Percentiles rank a stretch among this genome's conserved stretches.
Conservation (phyloP, 2,113 vertebrate species). For the Myrmecophaga tridactyla region DNA sequence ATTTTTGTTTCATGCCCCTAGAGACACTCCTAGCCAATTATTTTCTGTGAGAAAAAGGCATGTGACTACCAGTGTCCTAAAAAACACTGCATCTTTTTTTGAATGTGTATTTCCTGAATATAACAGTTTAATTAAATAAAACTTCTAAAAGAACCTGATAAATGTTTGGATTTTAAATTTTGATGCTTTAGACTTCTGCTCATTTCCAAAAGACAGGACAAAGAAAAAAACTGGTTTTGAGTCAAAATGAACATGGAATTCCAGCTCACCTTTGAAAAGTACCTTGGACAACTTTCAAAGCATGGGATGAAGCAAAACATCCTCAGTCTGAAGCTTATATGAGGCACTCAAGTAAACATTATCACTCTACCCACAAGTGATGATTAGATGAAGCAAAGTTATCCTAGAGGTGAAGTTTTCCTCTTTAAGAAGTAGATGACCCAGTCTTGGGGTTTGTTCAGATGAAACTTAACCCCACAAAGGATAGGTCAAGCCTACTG, state of each 20-base stretch:
- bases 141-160: neutral
- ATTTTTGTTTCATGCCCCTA: neutral
- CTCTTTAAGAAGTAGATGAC: too few species aligned
- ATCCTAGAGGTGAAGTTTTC: neutral
- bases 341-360: neutral
- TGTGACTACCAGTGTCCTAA: neutral
- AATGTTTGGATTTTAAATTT: conserved; percentile 2
- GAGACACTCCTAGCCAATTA: neutral
- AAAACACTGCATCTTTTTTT: neutral
- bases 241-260: neutral
- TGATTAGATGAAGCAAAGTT: neutral
- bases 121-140: neutral
- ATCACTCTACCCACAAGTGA: neutral
- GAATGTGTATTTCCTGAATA: neutral
- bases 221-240: neutral
- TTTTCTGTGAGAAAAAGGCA: neutral
- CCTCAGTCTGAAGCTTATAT: neutral
- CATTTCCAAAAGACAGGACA: neutral
- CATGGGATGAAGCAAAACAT: neutral
- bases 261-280: neutral
- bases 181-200: neutral
- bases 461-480: too few species aligned
- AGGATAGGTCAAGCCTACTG: too few species aligned
- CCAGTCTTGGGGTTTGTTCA: too few species aligned
- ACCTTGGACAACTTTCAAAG: neutral